phyloP scores from a whole-genome alignment of 1,140 invertebrate species.

The Propsilocerus akamusi region DNA sequence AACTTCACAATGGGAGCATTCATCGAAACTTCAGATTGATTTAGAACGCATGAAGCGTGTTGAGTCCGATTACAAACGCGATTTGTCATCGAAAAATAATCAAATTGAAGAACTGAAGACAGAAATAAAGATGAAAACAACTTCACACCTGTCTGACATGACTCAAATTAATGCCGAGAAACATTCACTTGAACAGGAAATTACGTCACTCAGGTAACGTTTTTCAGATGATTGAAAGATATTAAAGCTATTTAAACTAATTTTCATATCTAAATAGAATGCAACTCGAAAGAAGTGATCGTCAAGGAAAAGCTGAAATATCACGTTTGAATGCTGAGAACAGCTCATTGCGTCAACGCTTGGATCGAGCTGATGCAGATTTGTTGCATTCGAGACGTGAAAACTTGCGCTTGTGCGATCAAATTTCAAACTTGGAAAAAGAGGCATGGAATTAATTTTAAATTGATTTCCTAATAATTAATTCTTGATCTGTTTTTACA shows the following conservation, averaged over 20 bases:
- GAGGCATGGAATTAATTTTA: slow-evolving; percentile 31
- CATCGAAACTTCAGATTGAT: slow-evolving; percentile 53
- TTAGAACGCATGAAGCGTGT: slow-evolving; percentile 55
- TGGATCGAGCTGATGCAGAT: slow-evolving; percentile 60
- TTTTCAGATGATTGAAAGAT: too few relatives aligned
- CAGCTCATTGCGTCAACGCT: slow-evolving; percentile 49
- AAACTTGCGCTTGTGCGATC: slow-evolving; percentile 51
- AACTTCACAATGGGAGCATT: slow-evolving; percentile 59
- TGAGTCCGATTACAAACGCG: slow-evolving; percentile 50
- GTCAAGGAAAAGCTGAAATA: slow-evolving; percentile 53
- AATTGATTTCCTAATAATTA: neutral
- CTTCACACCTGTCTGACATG: slow-evolving; percentile 52
- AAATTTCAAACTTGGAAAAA: slow-evolving; percentile 55
- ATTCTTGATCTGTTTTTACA: slow-evolving; percentile 4
- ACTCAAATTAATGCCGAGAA: slow-evolving; percentile 50
- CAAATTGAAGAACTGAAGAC: slow-evolving; percentile 59
- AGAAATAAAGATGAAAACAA: slow-evolving; percentile 55
- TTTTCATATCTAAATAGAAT: slow-evolving; percentile 11
- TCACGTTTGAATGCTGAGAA: slow-evolving; percentile 53
- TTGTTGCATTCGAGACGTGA: slow-evolving; percentile 54
- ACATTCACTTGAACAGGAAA: slow-evolving; percentile 53
- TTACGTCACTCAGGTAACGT: slow-evolving; percentile 31
- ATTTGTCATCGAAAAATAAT: slow-evolving; percentile 46
- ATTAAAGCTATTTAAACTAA: too few relatives aligned
- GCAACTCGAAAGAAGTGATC: slow-evolving; percentile 44